These are phyloP conservation scores for Abscondita cerata DNA, from an alignment of 2,888 invertebrate genomes.

Conservation along the genomic window DNA sequence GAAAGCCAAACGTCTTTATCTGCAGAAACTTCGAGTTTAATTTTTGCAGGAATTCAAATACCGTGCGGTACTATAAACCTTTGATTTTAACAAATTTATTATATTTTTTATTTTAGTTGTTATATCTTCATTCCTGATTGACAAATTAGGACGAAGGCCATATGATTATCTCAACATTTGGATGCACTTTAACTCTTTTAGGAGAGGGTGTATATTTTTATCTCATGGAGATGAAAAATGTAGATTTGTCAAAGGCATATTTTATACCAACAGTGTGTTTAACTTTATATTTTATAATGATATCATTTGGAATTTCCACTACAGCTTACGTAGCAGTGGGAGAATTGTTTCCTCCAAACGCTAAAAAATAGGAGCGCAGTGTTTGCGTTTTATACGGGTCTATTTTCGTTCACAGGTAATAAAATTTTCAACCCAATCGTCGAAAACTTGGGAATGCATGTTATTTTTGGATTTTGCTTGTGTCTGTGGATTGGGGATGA, in stretches of 20 bases:
- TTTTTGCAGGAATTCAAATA: slow-evolving; percentile 66
- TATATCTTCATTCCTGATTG: slow-evolving; percentile 48
- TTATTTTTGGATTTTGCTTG: slow-evolving; percentile 66
- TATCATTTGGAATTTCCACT: slow-evolving; percentile 67
- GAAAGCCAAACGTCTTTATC: slow-evolving; percentile 62
- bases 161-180: slow-evolving; percentile 62
- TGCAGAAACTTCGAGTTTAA: slow-evolving; percentile 64
- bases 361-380: slow-evolving; percentile 68
- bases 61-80: slow-evolving; percentile 57
- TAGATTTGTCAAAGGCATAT: slow-evolving; percentile 56
- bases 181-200: slow-evolving; percentile 63
- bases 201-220: slow-evolving; percentile 64
- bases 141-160: slow-evolving; percentile 63
- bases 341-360: slow-evolving; percentile 69
- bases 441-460: slow-evolving; percentile 64
- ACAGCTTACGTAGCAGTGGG: slow-evolving; percentile 69
- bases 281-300: slow-evolving; percentile 64
- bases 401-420: no score
- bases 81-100: not conserved
- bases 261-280: slow-evolving; percentile 64
- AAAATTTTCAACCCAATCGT: slow-evolving; percentile 66
- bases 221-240: slow-evolving; percentile 58
- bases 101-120: slow-evolving; percentile 18
- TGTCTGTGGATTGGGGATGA: slow-evolving; percentile 63
- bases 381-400: slow-evolving; percentile 62